Base-by-base conservation (phyloP, 2,888 invertebrate genomes). In the Salpingus planirostris region DNA sequence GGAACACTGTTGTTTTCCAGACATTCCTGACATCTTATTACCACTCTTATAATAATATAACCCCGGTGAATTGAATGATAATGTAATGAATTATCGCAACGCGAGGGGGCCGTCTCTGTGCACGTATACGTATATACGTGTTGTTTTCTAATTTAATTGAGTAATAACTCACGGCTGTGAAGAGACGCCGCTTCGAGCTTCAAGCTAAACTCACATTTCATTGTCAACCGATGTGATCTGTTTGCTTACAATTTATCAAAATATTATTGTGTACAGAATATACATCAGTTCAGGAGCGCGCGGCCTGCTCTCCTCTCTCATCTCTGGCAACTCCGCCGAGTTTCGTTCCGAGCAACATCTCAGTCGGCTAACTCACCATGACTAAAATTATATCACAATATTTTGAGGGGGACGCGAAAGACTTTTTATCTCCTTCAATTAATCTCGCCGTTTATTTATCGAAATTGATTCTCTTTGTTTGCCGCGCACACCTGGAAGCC, bases 241-340 rank as follows among this genome's bases (percentile, higher is more conserved):
- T 52, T 52, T 49, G 43, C 47, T 35, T 44, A 47, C 50, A 49
- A 53, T 55, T 55, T 54, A 53, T 53, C 53, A 55, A 54, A 55
- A 54, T 49, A 55, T 54, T 54, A 46, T 51, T 50, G 46, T 50
- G 42, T 46, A 39, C 43, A 38, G 42, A 45, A 47, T 46, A 46
- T 47, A 46, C 45, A 46, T 44, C 47, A 42, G 40, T 42, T 39
- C 39, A 33, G 29, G 29, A n/a, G n/a, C n/a, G n/a, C n/a, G n/a
- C n/a, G n/a, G n/a, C n/a, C n/a, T n/a, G n/a, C n/a, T n/a, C n/a
- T n/a, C n/a, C n/a, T n/a, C n/a, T n/a, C n/a, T n/a, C n/a, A n/a
- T n/a, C n/a, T n/a, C n/a, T n/a, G n/a, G n/a, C n/a, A n/a, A n/a
- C n/a, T n/a, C n/a, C n/a, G n/a, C n/a, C n/a, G n/a, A n/a, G n/a